Conservation (phyloP, 2,888 invertebrate species). For the Ligdia adustata region DNA sequence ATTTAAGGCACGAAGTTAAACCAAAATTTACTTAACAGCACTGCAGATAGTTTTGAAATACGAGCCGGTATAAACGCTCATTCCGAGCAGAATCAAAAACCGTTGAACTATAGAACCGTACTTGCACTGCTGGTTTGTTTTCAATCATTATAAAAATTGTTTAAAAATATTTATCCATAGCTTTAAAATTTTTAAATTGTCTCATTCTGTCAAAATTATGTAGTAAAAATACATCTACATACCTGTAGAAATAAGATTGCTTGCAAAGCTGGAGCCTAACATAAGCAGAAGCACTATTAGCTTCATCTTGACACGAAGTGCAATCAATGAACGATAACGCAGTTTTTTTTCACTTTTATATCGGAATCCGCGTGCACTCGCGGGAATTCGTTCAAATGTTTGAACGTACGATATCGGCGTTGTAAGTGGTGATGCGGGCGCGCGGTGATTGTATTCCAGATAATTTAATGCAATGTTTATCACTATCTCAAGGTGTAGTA, state of each 20-base stretch:
- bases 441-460: constrained; percentile 21
- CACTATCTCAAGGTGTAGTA: constrained; percentile 14
- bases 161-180: too few relatives aligned
- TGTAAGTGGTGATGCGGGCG: constrained; percentile 42
- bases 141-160: too few relatives aligned
- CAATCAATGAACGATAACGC: constrained; percentile 42
- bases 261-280: constrained; percentile 49
- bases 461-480: constrained; percentile 27
- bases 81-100: too few relatives aligned
- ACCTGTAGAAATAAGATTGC: constrained; percentile 58
- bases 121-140: too few relatives aligned
- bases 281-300: constrained; percentile 51
- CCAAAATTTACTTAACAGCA: too few relatives aligned
- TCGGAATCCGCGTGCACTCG: constrained; percentile 31
- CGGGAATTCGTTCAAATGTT: constrained; percentile 41
- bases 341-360: constrained; percentile 44
- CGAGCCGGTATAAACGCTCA: too few relatives aligned
- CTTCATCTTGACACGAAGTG: constrained; percentile 53
- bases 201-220: too few relatives aligned
- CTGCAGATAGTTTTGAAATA: too few relatives aligned
- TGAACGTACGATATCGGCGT: constrained; percentile 35
- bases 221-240: constrained; percentile 30
- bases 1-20: too few relatives aligned
- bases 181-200: too few relatives aligned
- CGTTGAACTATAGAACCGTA: too few relatives aligned